Conservation (phyloP, 2,888 invertebrate genomes). For the Didymodactylos carnosus region DNA sequence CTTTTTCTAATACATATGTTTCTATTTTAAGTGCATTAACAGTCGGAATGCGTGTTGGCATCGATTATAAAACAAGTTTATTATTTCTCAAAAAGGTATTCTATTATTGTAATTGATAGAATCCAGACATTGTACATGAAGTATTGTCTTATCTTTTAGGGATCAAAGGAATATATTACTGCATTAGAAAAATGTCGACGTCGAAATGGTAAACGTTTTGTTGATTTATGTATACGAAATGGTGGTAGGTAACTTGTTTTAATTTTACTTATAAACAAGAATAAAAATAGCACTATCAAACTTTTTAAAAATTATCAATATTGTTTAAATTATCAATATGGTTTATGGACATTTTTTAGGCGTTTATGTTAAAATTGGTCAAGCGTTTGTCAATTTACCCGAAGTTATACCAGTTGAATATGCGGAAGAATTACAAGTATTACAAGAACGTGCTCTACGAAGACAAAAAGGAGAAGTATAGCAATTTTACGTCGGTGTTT, state of each 20-base stretch:
- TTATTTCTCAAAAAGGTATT: too few relatives aligned
- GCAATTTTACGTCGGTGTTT: too few relatives aligned
- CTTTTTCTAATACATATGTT: not conserved
- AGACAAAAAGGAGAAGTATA: not conserved
- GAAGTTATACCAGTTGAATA: not conserved
- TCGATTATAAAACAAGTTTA: not conserved
- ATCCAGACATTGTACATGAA: too few relatives aligned
- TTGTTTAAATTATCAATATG: too few relatives aligned
- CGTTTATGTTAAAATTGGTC: not conserved
- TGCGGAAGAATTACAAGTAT: not conserved
- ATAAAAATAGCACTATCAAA: too few relatives aligned
- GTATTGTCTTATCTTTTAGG: not conserved
- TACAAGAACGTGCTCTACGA: not conserved
- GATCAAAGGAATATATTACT: not conserved
- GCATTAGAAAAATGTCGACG: not conserved
- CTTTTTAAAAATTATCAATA: too few relatives aligned
- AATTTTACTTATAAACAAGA: too few relatives aligned
- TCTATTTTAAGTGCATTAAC: not conserved
- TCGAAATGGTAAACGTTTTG: not conserved
- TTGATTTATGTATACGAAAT: not conserved
- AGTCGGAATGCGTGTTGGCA: not conserved
- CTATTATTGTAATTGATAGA: too few relatives aligned
- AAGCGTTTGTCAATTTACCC: not conserved
- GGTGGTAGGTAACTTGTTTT: too few relatives aligned
- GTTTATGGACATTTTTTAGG: too few relatives aligned